phyloP scores from a whole-genome alignment of 2,888 invertebrate species.

The Brenthis ino region DNA sequence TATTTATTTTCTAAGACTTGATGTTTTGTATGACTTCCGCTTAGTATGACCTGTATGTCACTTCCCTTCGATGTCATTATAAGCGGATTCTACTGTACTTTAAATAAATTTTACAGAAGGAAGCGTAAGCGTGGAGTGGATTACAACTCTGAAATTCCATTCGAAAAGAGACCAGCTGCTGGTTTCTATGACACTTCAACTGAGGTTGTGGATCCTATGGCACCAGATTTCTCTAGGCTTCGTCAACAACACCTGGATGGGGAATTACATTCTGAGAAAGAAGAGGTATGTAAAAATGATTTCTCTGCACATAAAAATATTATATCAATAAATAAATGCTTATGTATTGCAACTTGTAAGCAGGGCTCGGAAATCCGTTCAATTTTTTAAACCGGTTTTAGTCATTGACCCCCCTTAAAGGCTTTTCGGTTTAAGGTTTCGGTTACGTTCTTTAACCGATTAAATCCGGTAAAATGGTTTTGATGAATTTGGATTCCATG shows the following conservation, averaged over 20 bases:
- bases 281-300: slow-evolving; percentile 84
- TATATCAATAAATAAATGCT: no score
- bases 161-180: slow-evolving; percentile 95
- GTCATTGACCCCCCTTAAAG: no score
- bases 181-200: slow-evolving; percentile 98
- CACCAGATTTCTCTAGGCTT: slow-evolving; percentile 94
- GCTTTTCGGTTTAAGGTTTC: no score
- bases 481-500: no score
- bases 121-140: slow-evolving; percentile 95
- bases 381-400: no score
- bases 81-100: not conserved
- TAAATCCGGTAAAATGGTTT: no score
- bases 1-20: not conserved
- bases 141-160: slow-evolving; percentile 98
- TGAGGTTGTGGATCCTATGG: slow-evolving; percentile 93
- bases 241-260: slow-evolving; percentile 97
- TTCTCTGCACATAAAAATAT: no score
- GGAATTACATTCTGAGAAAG: slow-evolving; percentile 93
- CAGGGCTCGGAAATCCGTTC: no score
- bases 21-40: slow-evolving; percentile 4
- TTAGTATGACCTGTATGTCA: not conserved
- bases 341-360: no score
- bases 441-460: no score
- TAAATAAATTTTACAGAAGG: slow-evolving; percentile 62
- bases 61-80: not conserved